Conservation (phyloP, 2,888 invertebrate species). For the Trachelus stipa region DNA sequence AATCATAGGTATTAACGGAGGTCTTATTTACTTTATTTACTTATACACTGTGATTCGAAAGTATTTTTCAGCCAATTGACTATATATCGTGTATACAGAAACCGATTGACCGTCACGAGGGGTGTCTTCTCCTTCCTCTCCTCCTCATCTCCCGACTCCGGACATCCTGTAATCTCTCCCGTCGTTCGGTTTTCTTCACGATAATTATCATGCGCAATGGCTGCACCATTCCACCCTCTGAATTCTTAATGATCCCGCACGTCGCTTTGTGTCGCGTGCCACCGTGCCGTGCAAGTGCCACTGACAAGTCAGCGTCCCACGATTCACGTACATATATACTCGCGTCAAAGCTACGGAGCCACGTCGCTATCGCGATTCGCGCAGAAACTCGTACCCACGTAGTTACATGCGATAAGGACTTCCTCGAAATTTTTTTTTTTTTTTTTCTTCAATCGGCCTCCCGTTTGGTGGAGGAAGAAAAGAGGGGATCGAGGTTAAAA, state of each 20-base stretch:
- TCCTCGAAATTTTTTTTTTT: not conserved
- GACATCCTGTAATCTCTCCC: constrained; percentile 56
- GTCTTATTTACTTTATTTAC: too few species aligned
- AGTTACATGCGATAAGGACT: not conserved
- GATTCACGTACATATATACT: not conserved
- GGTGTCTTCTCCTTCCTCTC: not conserved
- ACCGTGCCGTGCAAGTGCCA: constrained; percentile 17
- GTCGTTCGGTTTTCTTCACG: constrained; percentile 35
- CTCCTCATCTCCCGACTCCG: constrained; percentile 43
- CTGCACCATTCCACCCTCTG: constrained; percentile 42
- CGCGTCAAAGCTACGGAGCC: not conserved
- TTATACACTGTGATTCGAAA: too few species aligned
- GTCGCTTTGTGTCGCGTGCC: constrained; percentile 51
- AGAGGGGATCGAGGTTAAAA: not conserved
- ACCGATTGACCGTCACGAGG: not conserved
- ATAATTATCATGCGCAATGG: constrained; percentile 52
- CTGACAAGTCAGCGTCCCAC: constrained; percentile 2
- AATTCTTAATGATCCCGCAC: constrained; percentile 49
- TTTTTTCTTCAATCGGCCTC: constrained; percentile 12
- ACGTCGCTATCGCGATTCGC: not conserved
- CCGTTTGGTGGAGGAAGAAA: not conserved
- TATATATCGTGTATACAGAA: not conserved
- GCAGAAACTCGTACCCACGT: not conserved
- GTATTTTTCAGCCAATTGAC: not conserved
- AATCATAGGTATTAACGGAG: too few species aligned